phyloP scores from a whole-genome alignment of 2,113 vertebrate species.

The Chiloscyllium plagiosum region DNA sequence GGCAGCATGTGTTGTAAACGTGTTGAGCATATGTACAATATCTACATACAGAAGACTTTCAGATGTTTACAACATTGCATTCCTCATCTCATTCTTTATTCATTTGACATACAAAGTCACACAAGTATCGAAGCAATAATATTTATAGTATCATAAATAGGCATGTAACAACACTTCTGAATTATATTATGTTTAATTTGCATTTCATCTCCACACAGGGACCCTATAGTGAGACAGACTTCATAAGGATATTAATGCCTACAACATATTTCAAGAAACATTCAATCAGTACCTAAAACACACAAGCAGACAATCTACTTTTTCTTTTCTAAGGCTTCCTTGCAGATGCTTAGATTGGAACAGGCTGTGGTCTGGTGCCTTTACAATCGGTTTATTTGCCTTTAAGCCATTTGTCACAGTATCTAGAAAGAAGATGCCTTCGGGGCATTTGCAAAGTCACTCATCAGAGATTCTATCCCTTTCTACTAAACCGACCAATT shows the following conservation, averaged over 20 bases:
- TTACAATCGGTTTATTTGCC: not conserved
- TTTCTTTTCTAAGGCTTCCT: not conserved
- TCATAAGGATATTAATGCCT: not conserved
- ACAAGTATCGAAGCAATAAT: not conserved
- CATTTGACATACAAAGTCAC: not conserved
- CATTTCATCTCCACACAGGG: not conserved
- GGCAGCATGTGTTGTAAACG: not conserved
- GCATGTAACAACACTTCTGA: not conserved
- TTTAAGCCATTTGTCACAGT: not conserved
- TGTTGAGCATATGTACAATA: not conserved
- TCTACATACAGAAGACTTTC: not conserved
- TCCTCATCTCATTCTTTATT: not conserved
- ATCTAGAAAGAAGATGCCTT: not conserved
- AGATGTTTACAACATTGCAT: slow-evolving; percentile 12
- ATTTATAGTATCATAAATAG: not conserved
- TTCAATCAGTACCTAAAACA: not conserved
- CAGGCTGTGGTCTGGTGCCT: not conserved
- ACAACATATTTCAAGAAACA: not conserved
- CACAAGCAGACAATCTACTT: not conserved
- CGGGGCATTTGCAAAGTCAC: not conserved
- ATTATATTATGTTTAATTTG: not conserved
- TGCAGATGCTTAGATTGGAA: not conserved
- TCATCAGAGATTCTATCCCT: not conserved
- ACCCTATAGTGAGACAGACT: not conserved
- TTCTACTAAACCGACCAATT: not conserved